A percentile compares a stretch with the other conserved stretches of the same genome.
Conservation (phyloP, 1,140 invertebrate species). For the Acromyrmex echinatior region DNA sequence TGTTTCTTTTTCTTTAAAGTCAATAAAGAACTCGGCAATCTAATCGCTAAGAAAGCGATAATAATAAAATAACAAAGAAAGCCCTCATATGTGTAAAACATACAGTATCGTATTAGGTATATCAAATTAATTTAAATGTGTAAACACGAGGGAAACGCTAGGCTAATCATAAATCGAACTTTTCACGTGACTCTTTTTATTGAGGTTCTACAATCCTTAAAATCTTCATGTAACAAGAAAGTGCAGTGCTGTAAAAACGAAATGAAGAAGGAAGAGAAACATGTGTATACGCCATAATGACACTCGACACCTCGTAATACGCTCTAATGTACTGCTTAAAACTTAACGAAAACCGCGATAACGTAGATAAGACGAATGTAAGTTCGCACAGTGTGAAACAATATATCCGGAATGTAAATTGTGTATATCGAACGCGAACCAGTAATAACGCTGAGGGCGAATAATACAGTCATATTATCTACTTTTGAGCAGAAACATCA, state of each 20-base stretch:
- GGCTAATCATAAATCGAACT: constrained; percentile 64
- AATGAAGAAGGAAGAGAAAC: constrained; percentile 39
- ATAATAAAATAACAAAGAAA: constrained; percentile 62
- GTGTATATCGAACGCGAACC: constrained; percentile 72
- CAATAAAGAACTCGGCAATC: constrained; percentile 77
- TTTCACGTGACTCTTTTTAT: constrained; percentile 60
- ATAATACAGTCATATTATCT: constrained; percentile 35
- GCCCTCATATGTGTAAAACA: constrained; percentile 62
- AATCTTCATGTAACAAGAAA: constrained; percentile 54
- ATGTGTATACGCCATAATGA: constrained; percentile 69
- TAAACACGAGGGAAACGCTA: constrained; percentile 58
- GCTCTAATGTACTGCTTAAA: constrained; percentile 67
- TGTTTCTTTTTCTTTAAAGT: not conserved
- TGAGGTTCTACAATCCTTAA: constrained; percentile 58
- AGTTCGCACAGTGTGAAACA: constrained; percentile 57
- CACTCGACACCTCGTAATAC: constrained; percentile 37
- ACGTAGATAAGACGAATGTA: constrained; percentile 61
- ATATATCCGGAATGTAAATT: constrained; percentile 78
- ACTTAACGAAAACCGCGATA: constrained; percentile 39
- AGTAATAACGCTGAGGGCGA: constrained; percentile 40
- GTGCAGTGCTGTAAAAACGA: constrained; percentile 67
- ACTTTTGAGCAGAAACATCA: constrained; percentile 45
- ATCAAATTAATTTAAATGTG: constrained; percentile 70
- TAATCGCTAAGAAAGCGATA: constrained; percentile 47
- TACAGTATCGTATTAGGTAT: constrained; percentile 66